phyloP scores from a whole-genome alignment of 2,797 vertebrate species.

The Pitangus sulphuratus region DNA sequence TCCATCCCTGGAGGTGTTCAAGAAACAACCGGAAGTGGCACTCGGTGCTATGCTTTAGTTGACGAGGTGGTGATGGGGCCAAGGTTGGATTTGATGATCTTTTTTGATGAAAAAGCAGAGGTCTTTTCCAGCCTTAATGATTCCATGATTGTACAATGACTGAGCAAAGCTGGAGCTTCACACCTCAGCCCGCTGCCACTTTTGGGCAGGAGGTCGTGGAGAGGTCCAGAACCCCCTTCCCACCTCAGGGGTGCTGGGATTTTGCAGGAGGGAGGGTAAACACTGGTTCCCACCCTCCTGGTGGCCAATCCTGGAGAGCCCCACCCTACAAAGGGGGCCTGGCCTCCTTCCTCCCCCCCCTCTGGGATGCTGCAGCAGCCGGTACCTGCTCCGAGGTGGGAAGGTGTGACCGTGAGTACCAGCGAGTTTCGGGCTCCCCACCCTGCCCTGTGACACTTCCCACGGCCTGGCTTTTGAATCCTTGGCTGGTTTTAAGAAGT shows the following conservation, averaged over 20 bases:
- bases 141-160: not conserved
- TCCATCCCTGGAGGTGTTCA: no score
- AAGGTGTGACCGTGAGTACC: not conserved
- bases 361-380: not conserved
- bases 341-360: not conserved
- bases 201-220: not conserved
- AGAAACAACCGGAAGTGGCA: not conserved
- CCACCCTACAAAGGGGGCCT: not conserved
- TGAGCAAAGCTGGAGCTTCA: not conserved
- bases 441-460: not conserved
- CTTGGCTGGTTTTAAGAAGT: not conserved
- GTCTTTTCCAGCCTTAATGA: not conserved
- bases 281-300: not conserved
- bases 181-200: accelerated
- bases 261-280: not conserved
- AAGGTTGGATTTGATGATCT: not conserved
- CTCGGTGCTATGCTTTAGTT: not conserved
- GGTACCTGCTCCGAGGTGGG: accelerated
- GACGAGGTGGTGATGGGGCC: not conserved
- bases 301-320: not conserved
- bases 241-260: accelerated
- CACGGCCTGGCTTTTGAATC: not conserved
- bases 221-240: not conserved
- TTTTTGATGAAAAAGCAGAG: no score
- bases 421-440: not conserved